phyloP scores from a whole-genome alignment of 2,888 invertebrate species.

The Nymphalis c-album region DNA sequence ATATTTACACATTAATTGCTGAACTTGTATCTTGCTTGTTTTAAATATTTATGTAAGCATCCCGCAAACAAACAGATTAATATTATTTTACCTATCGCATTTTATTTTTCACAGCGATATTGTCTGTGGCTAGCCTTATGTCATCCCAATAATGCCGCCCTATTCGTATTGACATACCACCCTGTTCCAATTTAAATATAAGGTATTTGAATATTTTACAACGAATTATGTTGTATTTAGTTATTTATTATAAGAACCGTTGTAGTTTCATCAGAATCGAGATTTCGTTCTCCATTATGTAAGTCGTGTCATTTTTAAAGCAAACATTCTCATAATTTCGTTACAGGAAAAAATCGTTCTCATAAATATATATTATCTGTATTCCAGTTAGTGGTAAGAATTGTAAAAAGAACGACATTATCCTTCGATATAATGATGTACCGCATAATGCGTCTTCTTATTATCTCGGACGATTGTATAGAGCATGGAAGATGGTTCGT shows the following conservation, averaged over 20 bases:
- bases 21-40: too few species aligned
- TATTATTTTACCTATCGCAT: too few species aligned
- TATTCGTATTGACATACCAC: slow-evolving; percentile 29
- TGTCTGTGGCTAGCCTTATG: slow-evolving; percentile 1
- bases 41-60: too few species aligned
- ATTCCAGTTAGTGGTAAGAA: slow-evolving; percentile 20
- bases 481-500: slow-evolving; percentile 36
- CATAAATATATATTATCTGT: slow-evolving; percentile 3
- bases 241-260: neutral
- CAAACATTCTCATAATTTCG: neutral
- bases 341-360: neutral
- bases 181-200: slow-evolving; percentile 8
- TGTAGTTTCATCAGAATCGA: neutral
- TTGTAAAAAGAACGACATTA: slow-evolving; percentile 32
- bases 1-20: too few species aligned
- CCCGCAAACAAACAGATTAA: too few species aligned
- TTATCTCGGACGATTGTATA: slow-evolving; percentile 37
- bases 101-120: too few species aligned
- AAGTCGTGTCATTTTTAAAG: neutral
- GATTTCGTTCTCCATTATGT: neutral
- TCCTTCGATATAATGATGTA: slow-evolving; percentile 36
- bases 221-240: slow-evolving; percentile 7
- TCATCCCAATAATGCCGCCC: slow-evolving; percentile 19
- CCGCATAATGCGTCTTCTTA: slow-evolving; percentile 35
- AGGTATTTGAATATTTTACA: slow-evolving; percentile 14